These are phyloP conservation scores for Leptobrachium ailaonicum DNA, from an alignment of 2,113 vertebrate species.

Conservation along the genomic window DNA sequence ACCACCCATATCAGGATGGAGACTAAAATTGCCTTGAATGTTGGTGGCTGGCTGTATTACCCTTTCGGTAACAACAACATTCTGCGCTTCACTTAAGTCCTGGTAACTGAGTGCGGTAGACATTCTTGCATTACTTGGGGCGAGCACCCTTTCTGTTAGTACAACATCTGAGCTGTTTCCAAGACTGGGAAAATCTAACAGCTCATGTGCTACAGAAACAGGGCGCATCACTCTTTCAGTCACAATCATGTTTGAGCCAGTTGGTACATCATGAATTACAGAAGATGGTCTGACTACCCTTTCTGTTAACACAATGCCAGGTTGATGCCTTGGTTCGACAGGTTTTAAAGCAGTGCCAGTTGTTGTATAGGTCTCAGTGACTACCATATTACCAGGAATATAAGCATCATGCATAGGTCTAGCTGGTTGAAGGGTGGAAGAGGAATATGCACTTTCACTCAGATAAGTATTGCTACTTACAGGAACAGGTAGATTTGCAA, in stretches of 20 bases:
- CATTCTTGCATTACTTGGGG: conserved; percentile 62
- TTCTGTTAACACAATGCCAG: conserved; percentile 71
- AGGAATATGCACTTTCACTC: conserved; percentile 61
- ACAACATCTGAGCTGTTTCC: conserved; percentile 72
- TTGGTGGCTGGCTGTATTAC: conserved; percentile 66
- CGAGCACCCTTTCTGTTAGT: conserved; percentile 72
- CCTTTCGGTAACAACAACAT: conserved; percentile 75
- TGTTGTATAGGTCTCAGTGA: conserved; percentile 73
- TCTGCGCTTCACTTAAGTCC: conserved; percentile 68
- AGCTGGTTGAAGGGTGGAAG: conserved; percentile 63
- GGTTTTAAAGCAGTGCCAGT: conserved; percentile 53
- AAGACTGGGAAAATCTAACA: conserved; percentile 67
- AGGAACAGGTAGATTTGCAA: conserved; percentile 56
- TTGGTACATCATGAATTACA: conserved; percentile 65
- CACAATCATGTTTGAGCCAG: conserved; percentile 72
- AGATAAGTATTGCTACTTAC: conserved; percentile 56
- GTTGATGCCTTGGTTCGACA: conserved; percentile 64
- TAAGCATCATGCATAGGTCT: conserved; percentile 61
- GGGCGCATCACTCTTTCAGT: conserved; percentile 74
- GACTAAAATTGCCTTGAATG: conserved; percentile 67
- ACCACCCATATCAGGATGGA: conserved; percentile 50
- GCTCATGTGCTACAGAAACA: conserved; percentile 62
- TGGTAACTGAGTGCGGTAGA: conserved; percentile 66
- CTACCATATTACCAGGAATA: conserved; percentile 66
- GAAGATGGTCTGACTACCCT: conserved; percentile 67